Evolutionary conservation across 2,113 vertebrate genomes (phyloP), one percentile per base, ranked within the genome.

Genomic region (Lota lota): DNA sequence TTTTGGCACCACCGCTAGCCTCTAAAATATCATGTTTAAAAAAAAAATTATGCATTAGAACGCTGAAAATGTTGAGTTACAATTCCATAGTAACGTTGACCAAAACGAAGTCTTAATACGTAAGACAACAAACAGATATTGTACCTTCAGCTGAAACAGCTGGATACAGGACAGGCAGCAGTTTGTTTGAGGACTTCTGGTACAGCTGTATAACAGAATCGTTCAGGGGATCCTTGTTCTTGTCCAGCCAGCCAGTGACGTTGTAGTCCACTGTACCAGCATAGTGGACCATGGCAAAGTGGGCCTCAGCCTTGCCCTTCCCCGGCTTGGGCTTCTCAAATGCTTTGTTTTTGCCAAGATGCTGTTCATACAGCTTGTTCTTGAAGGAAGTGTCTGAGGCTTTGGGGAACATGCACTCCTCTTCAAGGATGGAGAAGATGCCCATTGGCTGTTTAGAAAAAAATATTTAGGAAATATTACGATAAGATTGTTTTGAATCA

Each of bases 241-340:
- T 61, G 21, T 61, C 60, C 15, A 61, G 60, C 60, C 20, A 24
- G 12, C 60, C 60, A 28, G n/a, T 17, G 14, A 24, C 60, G 22
- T 28, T 24, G 22, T 61, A 24, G 60, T 16, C 60, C 8, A 54
- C 53, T 1, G 53, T 54, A 17, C 91, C 90, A 60, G 91, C 91
- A 53, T 92, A 92, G 83, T 92, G 90, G 53, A 88, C 61, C 68
- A 92, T 65, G 3, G 88, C 73, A 50, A 92, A 92, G 67, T 91
- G 88, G 0, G 89, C 90, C 67, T 91, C 89, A 54, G 88, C 74
- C 67, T 92, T 91, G 63, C 89, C 89, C 79, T 92, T 92, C 12
- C 53, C 53, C 6, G 53, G 53, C 53, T 54, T 54, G 53, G 53
- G 53, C 53, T 54, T 54, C 53, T 54, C 53, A 54, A 54, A n/a